A percentile compares a stretch with the other conserved stretches of the same genome.
Evolutionary conservation across 2,113 vertebrate species (phyloP).

Genomic region (Cromileptes altivelis): DNA sequence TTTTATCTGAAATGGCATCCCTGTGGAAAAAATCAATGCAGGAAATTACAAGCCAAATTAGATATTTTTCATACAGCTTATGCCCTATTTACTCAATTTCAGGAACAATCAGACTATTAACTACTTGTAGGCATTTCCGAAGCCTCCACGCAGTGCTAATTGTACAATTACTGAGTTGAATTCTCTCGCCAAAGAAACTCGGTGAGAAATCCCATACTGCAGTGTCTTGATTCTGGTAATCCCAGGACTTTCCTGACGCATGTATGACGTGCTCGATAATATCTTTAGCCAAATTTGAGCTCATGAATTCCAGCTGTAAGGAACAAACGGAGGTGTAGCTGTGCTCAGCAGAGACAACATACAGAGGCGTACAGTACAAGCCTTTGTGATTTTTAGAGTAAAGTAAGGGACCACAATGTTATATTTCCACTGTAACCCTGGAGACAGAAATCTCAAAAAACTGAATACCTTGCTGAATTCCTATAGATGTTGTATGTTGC

Average conservation of each 20-base stretch:
- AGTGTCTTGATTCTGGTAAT: slow-evolving; percentile 31
- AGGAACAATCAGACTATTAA: slow-evolving; percentile 67
- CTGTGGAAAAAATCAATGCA: slow-evolving; percentile 61
- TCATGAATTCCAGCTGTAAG: slow-evolving; percentile 62
- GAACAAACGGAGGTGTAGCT: slow-evolving; percentile 26
- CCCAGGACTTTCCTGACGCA: slow-evolving; percentile 39
- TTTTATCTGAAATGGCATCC: slow-evolving; percentile 55
- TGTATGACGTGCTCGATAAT: slow-evolving; percentile 25
- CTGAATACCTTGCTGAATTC: slow-evolving; percentile 82
- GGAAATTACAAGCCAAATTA: slow-evolving; percentile 67
- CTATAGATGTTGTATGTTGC: slow-evolving; percentile 88
- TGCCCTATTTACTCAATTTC: slow-evolving; percentile 71
- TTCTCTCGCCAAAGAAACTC: slow-evolving; percentile 32
- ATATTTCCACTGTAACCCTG: slow-evolving; percentile 81
- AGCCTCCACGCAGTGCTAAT: slow-evolving; percentile 69
- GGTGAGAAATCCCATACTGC: slow-evolving; percentile 37
- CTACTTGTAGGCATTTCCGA: slow-evolving; percentile 59
- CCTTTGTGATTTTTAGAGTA: slow-evolving; percentile 64
- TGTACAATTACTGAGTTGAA: slow-evolving; percentile 57
- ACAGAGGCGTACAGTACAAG: not conserved
- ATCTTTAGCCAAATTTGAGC: slow-evolving; percentile 52
- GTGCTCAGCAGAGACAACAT: slow-evolving; percentile 4
- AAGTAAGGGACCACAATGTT: slow-evolving; percentile 65
- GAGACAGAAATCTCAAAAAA: slow-evolving; percentile 83
- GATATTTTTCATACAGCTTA: slow-evolving; percentile 66